A percentile compares a stretch with the other conserved stretches of the same genome.
Conservation (phyloP, 1,140 invertebrate genomes). For the Probaryconus sp. region DNA sequence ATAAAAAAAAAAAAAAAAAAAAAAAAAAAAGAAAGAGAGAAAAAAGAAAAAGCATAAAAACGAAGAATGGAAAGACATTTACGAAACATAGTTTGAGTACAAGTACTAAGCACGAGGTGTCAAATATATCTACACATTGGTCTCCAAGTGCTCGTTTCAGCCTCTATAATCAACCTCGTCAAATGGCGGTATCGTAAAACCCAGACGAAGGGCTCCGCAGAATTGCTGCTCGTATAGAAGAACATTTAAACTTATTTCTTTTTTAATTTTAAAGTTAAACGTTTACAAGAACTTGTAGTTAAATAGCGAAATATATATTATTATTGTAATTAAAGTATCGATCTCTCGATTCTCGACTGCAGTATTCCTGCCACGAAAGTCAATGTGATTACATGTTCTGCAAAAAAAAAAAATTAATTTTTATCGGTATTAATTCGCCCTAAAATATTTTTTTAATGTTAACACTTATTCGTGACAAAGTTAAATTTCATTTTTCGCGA, state of each 20-base stretch:
- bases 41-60: constrained; percentile 29
- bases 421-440: too few species aligned
- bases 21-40: background rate
- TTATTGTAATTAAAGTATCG: constrained; percentile 19
- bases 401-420: too few species aligned
- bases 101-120: constrained; percentile 51
- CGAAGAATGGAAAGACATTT: constrained; percentile 46
- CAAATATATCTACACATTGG: constrained; percentile 58
- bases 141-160: constrained; percentile 58
- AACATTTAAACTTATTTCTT: constrained; percentile 56
- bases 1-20: background rate
- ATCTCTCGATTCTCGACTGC: background rate
- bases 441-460: too few species aligned
- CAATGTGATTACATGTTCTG: too few species aligned
- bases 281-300: constrained; percentile 23
- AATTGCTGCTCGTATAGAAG: constrained; percentile 49
- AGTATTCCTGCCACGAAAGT: too few species aligned
- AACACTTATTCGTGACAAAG: too few species aligned
- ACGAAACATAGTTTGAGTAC: constrained; percentile 39
- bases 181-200: constrained; percentile 61
- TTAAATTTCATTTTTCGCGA: too few species aligned
- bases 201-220: constrained; percentile 49
- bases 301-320: constrained; percentile 3
- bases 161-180: constrained; percentile 57
- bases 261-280: constrained; percentile 54